phyloP scores from a whole-genome alignment of 1,140 invertebrate species.

The Aphelenchoides besseyi region DNA sequence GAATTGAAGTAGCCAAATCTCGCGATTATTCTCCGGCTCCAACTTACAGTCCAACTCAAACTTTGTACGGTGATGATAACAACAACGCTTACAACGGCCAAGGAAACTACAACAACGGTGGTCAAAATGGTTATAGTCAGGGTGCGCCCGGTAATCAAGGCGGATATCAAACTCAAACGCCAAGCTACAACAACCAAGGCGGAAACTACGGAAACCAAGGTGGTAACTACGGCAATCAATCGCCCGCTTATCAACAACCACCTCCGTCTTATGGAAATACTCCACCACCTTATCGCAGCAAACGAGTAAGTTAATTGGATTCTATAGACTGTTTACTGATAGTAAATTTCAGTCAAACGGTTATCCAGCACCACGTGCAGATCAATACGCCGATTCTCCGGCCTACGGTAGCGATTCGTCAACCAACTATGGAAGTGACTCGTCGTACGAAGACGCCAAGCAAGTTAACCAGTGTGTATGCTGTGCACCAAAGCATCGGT shows the following conservation, averaged over 20 bases:
- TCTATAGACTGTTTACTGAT: no score
- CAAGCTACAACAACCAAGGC: slow-evolving; percentile 9
- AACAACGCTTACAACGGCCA: neutral
- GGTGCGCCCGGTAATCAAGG: no score
- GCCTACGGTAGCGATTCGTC: no score
- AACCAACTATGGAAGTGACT: no score
- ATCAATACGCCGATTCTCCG: no score
- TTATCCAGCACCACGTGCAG: no score
- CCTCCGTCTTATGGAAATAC: neutral
- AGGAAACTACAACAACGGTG: neutral
- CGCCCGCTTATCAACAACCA: slow-evolving; percentile 5
- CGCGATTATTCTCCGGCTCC: neutral
- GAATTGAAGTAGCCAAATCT: neutral
- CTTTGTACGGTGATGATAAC: neutral
- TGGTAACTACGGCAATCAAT: neutral
- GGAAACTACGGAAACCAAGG: neutral
- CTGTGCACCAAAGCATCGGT: slow-evolving; percentile 26
- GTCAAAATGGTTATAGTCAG: neutral
- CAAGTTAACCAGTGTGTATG: slow-evolving; percentile 26
- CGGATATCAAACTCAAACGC: neutral
- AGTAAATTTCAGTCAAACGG: no score
- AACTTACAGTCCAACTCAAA: neutral
- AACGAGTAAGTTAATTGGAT: slow-evolving; percentile 11
- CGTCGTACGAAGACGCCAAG: slow-evolving; percentile 14
- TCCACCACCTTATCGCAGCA: slow-evolving; percentile 14